A percentile compares a stretch with the other conserved stretches of the same genome.
These are phyloP conservation scores for Lytechinus variegatus DNA, from an alignment of 35 echinoderm and acorn worm species.

Conservation along the genomic window DNA sequence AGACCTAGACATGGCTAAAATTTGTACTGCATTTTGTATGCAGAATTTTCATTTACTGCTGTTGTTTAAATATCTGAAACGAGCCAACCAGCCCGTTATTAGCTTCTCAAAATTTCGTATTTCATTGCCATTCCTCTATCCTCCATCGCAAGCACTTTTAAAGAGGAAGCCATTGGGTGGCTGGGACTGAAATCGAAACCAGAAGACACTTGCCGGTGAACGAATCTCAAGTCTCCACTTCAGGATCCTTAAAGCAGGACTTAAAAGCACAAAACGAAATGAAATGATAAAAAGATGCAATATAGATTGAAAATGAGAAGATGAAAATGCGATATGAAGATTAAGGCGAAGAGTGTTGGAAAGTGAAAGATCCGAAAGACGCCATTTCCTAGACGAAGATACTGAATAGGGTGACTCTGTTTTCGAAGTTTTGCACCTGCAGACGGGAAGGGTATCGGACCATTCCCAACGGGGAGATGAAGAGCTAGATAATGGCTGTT, in stretches of 20 bases:
- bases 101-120: background rate
- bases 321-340: background rate
- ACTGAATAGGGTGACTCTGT: background rate
- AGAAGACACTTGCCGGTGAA: background rate
- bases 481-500: background rate
- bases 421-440: background rate
- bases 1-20: too few species aligned
- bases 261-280: background rate
- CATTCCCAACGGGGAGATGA: background rate
- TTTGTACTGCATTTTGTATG: too few species aligned
- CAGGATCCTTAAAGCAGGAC: background rate
- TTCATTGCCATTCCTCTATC: background rate
- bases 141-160: background rate
- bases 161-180: background rate
- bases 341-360: background rate
- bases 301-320: background rate
- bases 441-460: background rate
- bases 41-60: too few species aligned
- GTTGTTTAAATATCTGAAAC: too few species aligned
- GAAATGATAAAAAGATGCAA: background rate
- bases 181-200: constrained; percentile 1
- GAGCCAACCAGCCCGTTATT: too few species aligned
- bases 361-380: background rate
- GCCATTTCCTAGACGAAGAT: background rate
- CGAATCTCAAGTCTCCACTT: background rate